A percentile compares a stretch with the other conserved stretches of the same genome.
These are phyloP conservation scores for Pangasianodon gigas DNA, from an alignment of 2,113 vertebrate species.

Conservation along the genomic window DNA sequence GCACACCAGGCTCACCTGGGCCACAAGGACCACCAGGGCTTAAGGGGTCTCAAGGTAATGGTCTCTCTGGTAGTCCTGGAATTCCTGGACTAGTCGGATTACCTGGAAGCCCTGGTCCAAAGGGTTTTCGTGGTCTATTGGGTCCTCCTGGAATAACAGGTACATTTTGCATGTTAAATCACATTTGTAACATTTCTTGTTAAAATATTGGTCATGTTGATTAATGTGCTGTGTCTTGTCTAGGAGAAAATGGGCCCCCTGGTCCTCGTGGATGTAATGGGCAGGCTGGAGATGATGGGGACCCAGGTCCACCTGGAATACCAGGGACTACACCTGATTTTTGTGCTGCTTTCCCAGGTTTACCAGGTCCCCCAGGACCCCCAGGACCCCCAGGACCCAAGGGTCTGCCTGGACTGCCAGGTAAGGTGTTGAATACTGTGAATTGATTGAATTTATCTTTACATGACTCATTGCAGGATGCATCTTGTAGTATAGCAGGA, in stretches of 20 bases:
- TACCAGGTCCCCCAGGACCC: conserved; percentile 52
- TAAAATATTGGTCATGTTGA: neutral
- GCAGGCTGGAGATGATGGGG: conserved; percentile 50
- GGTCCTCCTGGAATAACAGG: conserved; percentile 60
- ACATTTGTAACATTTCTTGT: neutral
- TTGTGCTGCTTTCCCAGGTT: conserved; percentile 54
- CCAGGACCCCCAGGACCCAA: conserved; percentile 51
- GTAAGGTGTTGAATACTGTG: conserved; percentile 25
- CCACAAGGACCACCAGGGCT: conserved; percentile 21
- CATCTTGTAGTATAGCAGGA: neutral
- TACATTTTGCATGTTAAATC: neutral
- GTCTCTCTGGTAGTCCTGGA: neutral
- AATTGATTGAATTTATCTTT: neutral
- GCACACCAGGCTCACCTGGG: conserved; percentile 30
- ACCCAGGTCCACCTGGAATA: conserved; percentile 43
- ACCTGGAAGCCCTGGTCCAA: conserved; percentile 52
- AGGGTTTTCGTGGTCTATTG: conserved; percentile 51
- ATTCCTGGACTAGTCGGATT: conserved; percentile 43
- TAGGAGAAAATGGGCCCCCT: conserved; percentile 38
- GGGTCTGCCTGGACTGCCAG: conserved; percentile 60
- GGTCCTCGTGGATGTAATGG: conserved; percentile 58
- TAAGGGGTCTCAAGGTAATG: neutral
- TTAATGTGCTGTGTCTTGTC: neutral
- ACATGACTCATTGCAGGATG: neutral
- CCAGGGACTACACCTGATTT: neutral